A percentile compares a stretch with the other conserved stretches of the same genome.
phyloP scores from a whole-genome alignment of 2,797 vertebrate genomes.

The Meda fulgida region DNA sequence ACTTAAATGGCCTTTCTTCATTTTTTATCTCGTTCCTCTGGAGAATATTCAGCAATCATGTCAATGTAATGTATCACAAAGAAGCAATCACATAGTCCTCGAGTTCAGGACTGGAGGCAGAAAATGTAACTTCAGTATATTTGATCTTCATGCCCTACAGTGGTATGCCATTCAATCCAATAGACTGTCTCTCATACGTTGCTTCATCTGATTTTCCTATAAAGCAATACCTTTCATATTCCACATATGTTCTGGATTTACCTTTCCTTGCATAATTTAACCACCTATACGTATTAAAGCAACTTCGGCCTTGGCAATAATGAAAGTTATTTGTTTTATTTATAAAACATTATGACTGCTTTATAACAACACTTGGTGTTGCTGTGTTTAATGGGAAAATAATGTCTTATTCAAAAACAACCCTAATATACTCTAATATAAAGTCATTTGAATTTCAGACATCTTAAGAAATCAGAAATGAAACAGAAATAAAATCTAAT shows the following conservation, averaged over 20 bases:
- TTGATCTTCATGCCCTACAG: slow-evolving; percentile 75
- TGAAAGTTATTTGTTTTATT: neutral
- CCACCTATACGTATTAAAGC: neutral
- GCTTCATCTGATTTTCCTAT: slow-evolving; percentile 63
- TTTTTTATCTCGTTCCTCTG: slow-evolving; percentile 78
- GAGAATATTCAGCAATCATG: slow-evolving; percentile 79
- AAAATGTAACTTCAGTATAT: slow-evolving; percentile 75
- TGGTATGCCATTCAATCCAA: slow-evolving; percentile 61
- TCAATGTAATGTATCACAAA: slow-evolving; percentile 79
- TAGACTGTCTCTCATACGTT: slow-evolving; percentile 67
- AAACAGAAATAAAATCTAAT: neutral
- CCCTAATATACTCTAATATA: neutral
- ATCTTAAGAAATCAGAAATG: neutral
- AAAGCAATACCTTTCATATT: slow-evolving; percentile 25
- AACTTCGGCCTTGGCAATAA: neutral
- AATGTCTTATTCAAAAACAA: neutral
- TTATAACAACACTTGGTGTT: neutral
- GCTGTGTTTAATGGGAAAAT: neutral
- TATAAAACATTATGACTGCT: neutral
- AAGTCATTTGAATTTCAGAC: neutral
- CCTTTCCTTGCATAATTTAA: slow-evolving; percentile 43
- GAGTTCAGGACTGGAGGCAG: slow-evolving; percentile 71
- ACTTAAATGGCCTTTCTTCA: slow-evolving; percentile 56
- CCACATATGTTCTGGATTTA: slow-evolving; percentile 55
- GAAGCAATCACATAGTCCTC: slow-evolving; percentile 77